Conservation (phyloP, 1,140 invertebrate genomes). For the Chymomyza costata region DNA sequence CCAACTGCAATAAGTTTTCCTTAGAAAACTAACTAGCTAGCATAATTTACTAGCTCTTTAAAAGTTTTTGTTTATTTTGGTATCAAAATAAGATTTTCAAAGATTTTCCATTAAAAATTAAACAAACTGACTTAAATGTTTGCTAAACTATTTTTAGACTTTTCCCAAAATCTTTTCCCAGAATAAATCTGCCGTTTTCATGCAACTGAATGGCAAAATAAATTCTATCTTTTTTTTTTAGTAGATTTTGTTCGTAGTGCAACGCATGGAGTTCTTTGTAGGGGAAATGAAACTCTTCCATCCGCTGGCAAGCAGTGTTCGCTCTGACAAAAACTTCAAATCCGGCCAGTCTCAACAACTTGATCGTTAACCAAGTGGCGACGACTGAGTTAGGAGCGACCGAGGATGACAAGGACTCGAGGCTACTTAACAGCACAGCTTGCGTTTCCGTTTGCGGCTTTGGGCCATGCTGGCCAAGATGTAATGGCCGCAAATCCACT, state of each 20-base stretch:
- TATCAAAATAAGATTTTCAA: no score
- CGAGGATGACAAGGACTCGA: constrained; percentile 31
- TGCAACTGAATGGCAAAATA: no score
- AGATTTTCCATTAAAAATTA: no score
- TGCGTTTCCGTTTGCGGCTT: constrained; percentile 41
- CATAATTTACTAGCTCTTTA: no score
- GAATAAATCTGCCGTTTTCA: no score
- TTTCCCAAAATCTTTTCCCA: no score
- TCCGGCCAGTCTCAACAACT: constrained; percentile 33
- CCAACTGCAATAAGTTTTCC: no score
- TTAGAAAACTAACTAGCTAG: no score
- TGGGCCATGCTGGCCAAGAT: constrained; percentile 35
- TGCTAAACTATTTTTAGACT: no score
- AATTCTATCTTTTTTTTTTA: no score
- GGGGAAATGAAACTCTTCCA: constrained; percentile 29
- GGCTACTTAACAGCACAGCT: constrained; percentile 62
- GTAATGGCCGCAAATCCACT: constrained; percentile 64
- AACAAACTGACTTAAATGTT: no score
- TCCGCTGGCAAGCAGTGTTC: constrained; percentile 9
- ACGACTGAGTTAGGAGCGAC: not conserved
- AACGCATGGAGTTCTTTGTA: not conserved
- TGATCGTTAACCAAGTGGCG: constrained; percentile 48
- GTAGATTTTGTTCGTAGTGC: not conserved
- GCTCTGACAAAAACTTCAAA: constrained; percentile 21
- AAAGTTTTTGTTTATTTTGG: no score